Base-by-base conservation (phyloP, 2,888 invertebrate genomes). In the Plusia festucae region DNA sequence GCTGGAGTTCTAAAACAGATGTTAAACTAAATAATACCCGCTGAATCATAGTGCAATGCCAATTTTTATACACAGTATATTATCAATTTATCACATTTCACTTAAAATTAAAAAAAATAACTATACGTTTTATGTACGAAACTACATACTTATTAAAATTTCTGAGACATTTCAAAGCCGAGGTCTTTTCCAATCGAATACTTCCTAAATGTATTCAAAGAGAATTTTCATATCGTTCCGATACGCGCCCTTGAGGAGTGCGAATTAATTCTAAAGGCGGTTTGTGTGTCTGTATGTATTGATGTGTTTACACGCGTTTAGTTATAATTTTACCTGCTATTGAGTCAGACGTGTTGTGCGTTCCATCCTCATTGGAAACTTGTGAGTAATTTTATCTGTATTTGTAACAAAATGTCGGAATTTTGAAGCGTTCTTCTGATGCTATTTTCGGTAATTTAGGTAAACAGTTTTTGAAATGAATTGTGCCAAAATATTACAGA, bases 301-400 rank as follows among this genome's bases (percentile, higher is more conserved):
- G 60, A 71, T 78, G 64, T 81, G 81, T 82, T 82, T 82, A 79
- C 77, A 75, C 65, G 66, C 74, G 82, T 81, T 82, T 82, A 82
- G 82, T 82, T 74, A 76, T 69, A 82, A 79, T 73, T 78, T 81
- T 82, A 81, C 81, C 82, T 81, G 78, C 78, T 75, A 64, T 74
- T 72, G 78, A 73, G 73, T 59, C 79, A 70, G 83, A 76, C 82
- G 82, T 78, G 82, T 62, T 68, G 67, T 67, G 71, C 56, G 70
- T 27, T 64, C 55, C 65, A 76, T 68, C 66, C 72, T 72, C 52
- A 49, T 55, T 54, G 66, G 68, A 73, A 60, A 68, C 68, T 24
- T 76, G 82, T 81, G 56, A 82, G 82, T 81, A 67, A 49, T 59
- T 60, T 60, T 56, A 75, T 62, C 51, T 53, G 52, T 60, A 52